Percentiles rank a stretch among this genome's conserved stretches.
Conservation (phyloP, 2,797 vertebrate genomes). For the Hipposideros larvatus region DNA sequence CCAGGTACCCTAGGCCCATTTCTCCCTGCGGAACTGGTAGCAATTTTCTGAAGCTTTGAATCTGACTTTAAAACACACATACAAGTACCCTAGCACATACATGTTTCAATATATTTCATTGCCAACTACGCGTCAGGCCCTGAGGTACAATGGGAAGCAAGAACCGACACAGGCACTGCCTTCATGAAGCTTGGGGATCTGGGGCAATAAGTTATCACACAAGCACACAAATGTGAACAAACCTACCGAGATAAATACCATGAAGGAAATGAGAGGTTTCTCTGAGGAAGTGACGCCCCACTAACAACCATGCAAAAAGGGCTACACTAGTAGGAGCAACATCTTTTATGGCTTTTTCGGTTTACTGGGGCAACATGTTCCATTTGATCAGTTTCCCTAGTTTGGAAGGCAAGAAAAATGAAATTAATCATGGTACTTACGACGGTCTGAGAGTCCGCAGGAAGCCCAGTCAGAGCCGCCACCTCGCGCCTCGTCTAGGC, state of each 20-base stretch:
- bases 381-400: not conserved
- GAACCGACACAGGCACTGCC: not conserved
- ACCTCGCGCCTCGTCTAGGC: accelerated
- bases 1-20: not conserved
- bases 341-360: not conserved
- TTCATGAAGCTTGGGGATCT: not conserved
- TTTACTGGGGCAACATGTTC: not conserved
- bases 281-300: not conserved
- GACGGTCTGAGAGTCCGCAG: accelerated
- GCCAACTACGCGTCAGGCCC: not conserved
- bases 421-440: not conserved
- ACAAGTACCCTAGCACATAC: no score
- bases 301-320: not conserved
- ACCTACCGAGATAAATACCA: not conserved
- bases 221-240: not conserved
- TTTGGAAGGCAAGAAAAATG: not conserved
- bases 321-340: not conserved
- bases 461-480: accelerated
- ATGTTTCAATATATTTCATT: not conserved
- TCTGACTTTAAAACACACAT: not conserved
- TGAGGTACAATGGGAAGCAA: not conserved
- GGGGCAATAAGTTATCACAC: no score
- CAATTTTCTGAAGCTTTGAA: not conserved
- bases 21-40: not conserved
- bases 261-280: not conserved